These are phyloP conservation scores for Xenopus borealis DNA, from an alignment of 2,113 vertebrate species.

Conservation along the genomic window DNA sequence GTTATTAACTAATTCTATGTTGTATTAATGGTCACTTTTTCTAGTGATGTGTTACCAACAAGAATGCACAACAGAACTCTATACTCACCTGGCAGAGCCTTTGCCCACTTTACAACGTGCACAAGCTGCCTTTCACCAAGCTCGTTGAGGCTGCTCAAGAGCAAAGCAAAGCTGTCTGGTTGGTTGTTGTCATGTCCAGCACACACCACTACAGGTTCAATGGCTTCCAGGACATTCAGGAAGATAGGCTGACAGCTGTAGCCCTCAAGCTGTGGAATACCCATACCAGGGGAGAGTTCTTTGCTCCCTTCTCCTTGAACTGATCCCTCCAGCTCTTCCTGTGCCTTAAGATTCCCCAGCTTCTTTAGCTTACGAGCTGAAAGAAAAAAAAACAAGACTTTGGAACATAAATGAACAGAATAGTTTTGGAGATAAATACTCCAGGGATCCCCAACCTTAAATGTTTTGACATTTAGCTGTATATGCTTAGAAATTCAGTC, in stretches of 20 bases:
- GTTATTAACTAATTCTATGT: too few species aligned
- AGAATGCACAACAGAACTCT: too few species aligned
- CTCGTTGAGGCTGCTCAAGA: conserved; percentile 93
- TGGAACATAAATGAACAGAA: too few species aligned
- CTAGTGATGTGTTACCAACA: too few species aligned
- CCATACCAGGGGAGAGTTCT: conserved; percentile 65
- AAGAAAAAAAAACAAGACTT: conserved; percentile 6
- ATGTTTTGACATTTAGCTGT: too few species aligned
- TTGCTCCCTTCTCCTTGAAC: conserved; percentile 55
- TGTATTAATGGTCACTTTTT: too few species aligned
- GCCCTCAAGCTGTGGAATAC: conserved; percentile 65
- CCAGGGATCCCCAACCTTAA: too few species aligned
- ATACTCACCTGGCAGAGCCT: conserved; percentile 88
- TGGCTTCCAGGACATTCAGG: conserved; percentile 90
- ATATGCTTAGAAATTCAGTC: too few species aligned
- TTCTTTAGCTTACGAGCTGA: conserved; percentile 92
- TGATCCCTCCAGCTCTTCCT: conserved; percentile 63
- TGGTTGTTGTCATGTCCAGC: conserved; percentile 90
- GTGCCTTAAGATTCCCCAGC: conserved; percentile 85
- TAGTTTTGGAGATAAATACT: too few species aligned
- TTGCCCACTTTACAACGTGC: conserved; percentile 97
- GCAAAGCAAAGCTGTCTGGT: conserved; percentile 83
- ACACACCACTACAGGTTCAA: conserved; percentile 93
- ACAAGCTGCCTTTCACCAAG: conserved; percentile 93
- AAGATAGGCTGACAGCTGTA: conserved; percentile 87